These are phyloP conservation scores for Chlorodrepanis virens DNA, from an alignment of 2,113 vertebrate species.

Conservation along the genomic window DNA sequence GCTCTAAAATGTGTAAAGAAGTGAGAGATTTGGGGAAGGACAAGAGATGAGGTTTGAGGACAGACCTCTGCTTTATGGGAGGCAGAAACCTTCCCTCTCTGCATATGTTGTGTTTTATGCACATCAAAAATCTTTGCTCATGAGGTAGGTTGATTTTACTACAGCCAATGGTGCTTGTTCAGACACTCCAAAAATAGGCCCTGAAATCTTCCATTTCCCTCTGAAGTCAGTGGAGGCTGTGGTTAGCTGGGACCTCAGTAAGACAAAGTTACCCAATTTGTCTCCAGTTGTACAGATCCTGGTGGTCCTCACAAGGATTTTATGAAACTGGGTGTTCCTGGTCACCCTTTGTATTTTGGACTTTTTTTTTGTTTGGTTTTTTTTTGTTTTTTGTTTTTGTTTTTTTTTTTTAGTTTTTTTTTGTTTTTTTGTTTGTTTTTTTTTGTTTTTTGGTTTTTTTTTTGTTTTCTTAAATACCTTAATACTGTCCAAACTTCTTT, in stretches of 20 bases:
- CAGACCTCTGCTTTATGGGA: neutral
- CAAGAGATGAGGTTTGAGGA: neutral
- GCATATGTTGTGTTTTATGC: neutral
- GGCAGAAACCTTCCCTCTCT: neutral
- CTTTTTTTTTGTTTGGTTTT: neutral
- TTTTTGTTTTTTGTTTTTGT: no score
- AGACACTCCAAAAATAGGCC: neutral
- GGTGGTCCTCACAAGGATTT: neutral
- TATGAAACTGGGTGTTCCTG: neutral
- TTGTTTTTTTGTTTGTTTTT: no score
- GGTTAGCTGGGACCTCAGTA: neutral
- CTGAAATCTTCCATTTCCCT: neutral
- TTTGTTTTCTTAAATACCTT: neutral
- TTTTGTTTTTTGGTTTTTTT: neutral
- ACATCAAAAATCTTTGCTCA: neutral
- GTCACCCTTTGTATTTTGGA: neutral
- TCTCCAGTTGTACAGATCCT: rapidly evolving
- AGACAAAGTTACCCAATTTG: neutral
- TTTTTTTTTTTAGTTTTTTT: no score
- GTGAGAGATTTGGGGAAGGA: neutral
- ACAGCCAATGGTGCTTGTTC: neutral
- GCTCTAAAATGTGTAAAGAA: neutral
- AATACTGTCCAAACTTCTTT: neutral
- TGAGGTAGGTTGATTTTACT: neutral
- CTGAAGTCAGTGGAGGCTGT: neutral